Conservation (phyloP, 1,140 invertebrate genomes). For the Saccostrea glomerata region DNA sequence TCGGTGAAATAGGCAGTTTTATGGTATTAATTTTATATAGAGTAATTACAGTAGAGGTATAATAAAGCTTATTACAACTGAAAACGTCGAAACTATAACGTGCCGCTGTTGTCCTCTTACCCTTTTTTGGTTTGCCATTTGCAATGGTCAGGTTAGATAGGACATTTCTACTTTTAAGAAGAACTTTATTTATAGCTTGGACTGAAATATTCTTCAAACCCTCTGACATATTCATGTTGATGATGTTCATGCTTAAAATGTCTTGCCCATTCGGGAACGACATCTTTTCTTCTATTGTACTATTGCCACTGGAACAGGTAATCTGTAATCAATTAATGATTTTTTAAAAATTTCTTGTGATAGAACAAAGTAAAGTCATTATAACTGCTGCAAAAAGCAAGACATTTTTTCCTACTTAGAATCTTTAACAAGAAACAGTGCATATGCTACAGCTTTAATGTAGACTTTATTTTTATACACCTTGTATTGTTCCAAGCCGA, state of each 20-base stretch:
- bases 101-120: not conserved
- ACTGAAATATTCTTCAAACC: constrained; percentile 15
- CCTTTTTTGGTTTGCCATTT: not conserved
- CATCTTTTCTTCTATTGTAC: not conserved
- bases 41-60: too few relatives aligned
- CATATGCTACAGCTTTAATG: not conserved
- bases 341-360: not conserved
- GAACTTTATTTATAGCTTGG: not conserved
- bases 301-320: not conserved
- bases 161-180: not conserved
- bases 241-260: not conserved
- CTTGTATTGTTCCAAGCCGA: constrained; percentile 44
- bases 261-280: constrained; percentile 12
- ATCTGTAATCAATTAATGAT: not conserved
- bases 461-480: constrained; percentile 9
- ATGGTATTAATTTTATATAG: too few relatives aligned
- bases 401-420: too few relatives aligned
- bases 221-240: not conserved
- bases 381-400: too few relatives aligned
- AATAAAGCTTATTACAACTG: too few relatives aligned
- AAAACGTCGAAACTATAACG: too few relatives aligned
- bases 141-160: not conserved
- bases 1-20: too few relatives aligned
- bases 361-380: too few relatives aligned
- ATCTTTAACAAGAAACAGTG: too few relatives aligned